Base-by-base conservation (phyloP, 2,888 invertebrate species). In the Petrolisthes cinctipes region DNA sequence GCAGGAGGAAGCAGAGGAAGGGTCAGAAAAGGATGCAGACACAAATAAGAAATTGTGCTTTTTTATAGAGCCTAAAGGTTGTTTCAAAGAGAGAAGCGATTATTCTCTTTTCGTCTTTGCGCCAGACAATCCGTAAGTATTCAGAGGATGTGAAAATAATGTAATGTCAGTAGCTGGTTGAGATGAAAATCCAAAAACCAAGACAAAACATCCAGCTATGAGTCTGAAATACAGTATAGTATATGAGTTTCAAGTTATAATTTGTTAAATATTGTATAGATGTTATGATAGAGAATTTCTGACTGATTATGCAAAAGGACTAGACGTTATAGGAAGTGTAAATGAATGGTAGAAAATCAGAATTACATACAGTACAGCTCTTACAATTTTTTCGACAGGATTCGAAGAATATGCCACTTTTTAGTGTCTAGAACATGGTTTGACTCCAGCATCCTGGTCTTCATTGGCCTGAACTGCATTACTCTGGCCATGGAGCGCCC, bases 401-500 rank as follows among this genome's bases (percentile, higher is more conserved):
- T 97, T 93, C 95, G 97, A 89, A 94, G 95, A 91, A 93, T 96
- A 89, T 97, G 97, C 93, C 94, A 94, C 80, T 95, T 95, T 95
- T 95, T 97, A 92, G 97, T 97, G 86, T 96, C 96, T 86, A 95
- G 97, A 92, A 96, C 97, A 92, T 98, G 98, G 97, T 99, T 99
- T 93, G 99, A 99, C 94, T 99, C 99, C 93, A 95, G 96, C 73
- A 96, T 99, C 73, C 94, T 99, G 68, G 94, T 99, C 86, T 99
- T 99, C 93, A 99, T 99, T 92, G 99, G 99, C 2, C 94, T 87
- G 91, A 99, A 99, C 94, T 99, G 99, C 93, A 98, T 99, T 91
- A 99, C 99, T 0, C 93, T 99, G 89, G 99, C 99, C 1, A 99
- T 99, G 99, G 99, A 99, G 94, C 94, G 99, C 91, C 99, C 99